Base-by-base conservation (phyloP, 2,113 vertebrate genomes). In the Suricata suricatta region DNA sequence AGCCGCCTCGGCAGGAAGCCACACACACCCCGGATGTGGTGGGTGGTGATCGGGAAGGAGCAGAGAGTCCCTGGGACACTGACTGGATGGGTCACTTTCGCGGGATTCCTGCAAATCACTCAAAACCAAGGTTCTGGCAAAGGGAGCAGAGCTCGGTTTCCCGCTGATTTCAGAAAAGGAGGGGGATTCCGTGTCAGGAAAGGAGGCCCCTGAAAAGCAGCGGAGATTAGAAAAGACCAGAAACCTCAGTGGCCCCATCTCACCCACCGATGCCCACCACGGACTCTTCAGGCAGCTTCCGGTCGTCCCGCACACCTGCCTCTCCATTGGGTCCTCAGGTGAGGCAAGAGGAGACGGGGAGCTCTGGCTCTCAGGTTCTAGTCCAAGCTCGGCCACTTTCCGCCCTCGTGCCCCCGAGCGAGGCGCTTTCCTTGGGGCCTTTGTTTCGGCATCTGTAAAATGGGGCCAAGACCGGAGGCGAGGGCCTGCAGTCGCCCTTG, bases 1-100 rank as follows among this genome's bases (percentile, higher is more conserved):
- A 77, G 79, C 66, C n/a, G 29, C 60, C 68, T 95, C 71, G 96
- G 95, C 96, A 96, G 29, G 52, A 87, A 74, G 96, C 95, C 89
- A 5, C 4, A 27, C 27, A 38, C 95, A 97, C 82, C 93, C 91
- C 91, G 81, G 91, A 96, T 97, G 94, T 89, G 93, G 93, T 66
- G 81, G 92, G 38, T 81, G 76, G 76, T 17, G 81, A 96, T 76
- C 82, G 9, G 86, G 79, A 50, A 27, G 15, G 71, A 60, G 54
- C 2, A 35, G 80, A 38, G 86, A 93, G 86, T 72, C 72, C 38
- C 64, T 66, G 47, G 47, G 85, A 89, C 90, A 52, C 71, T 27
- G 41, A 82, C 38, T 29, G 92, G 94, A 93, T 68, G 31, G 68
- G 69, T 52, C 76, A 63, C 92, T 96, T 97, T 91, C 21, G 29